These are phyloP conservation scores for Atta cephalotes DNA, from an alignment of 1,140 invertebrate genomes.

Conservation along the genomic window DNA sequence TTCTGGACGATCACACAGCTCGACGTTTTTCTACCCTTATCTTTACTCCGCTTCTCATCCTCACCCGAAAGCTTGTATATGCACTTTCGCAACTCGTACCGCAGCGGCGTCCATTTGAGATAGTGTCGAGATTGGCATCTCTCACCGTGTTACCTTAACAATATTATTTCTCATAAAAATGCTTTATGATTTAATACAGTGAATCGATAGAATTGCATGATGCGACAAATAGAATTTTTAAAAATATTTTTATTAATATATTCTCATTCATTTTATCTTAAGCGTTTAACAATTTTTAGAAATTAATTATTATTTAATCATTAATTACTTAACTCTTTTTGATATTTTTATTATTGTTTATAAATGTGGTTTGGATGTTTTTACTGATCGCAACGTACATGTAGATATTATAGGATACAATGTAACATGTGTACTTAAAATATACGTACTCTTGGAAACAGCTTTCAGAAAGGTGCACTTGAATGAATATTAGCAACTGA, in stretches of 20 bases:
- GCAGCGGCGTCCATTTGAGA: conserved; percentile 22
- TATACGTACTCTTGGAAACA: conserved; percentile 51
- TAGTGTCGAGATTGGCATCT: conserved; percentile 41
- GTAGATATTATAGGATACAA: neutral
- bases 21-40: conserved; percentile 81
- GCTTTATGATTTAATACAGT: neutral
- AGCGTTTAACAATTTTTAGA: neutral
- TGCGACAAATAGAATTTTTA: neutral
- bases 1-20: conserved; percentile 76
- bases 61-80: conserved; percentile 71
- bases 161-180: conserved; percentile 13
- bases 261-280: neutral
- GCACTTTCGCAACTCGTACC: conserved; percentile 68
- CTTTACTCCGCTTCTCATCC: conserved; percentile 74
- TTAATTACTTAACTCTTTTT: neutral
- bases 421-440: conserved; percentile 41
- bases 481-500: conserved; percentile 58
- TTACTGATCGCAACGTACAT: neutral
- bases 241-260: neutral
- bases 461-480: conserved; percentile 59
- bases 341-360: neutral
- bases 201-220: neutral
- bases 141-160: conserved; percentile 15
- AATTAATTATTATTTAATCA: neutral
- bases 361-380: neutral